Percentiles rank a stretch among this genome's conserved stretches.
Evolutionary conservation across 2,888 invertebrate species (phyloP).

Genomic region (Margaritifera margaritifera): DNA sequence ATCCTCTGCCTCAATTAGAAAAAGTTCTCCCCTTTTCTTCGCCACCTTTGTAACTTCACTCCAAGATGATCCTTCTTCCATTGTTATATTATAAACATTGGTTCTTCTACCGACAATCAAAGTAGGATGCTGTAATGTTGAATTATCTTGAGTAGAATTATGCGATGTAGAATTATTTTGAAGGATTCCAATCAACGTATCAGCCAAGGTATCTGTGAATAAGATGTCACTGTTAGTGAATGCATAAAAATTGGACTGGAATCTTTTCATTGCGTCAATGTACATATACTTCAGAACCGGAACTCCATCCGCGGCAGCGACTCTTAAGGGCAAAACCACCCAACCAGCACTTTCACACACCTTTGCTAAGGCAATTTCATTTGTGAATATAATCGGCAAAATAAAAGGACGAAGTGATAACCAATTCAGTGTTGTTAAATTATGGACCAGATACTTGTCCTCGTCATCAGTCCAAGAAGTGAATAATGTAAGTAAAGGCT

Average conservation of each 20-base stretch:
- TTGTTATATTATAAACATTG: constrained; percentile 51
- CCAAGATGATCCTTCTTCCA: constrained; percentile 37
- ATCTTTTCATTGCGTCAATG: constrained; percentile 43
- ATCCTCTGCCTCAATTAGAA: constrained; percentile 56
- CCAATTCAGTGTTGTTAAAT: constrained; percentile 55
- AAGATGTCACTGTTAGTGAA: constrained; percentile 62
- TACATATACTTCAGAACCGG: constrained; percentile 63
- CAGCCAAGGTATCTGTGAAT: constrained; percentile 46
- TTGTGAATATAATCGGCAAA: constrained; percentile 49
- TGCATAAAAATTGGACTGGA: constrained; percentile 53
- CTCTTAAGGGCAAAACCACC: constrained; percentile 39
- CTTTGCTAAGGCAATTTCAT: constrained; percentile 33
- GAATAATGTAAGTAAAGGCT: constrained; percentile 50
- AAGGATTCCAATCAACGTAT: constrained; percentile 36
- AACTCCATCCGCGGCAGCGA: constrained; percentile 41
- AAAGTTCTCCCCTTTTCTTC: constrained; percentile 46
- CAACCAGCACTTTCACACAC: constrained; percentile 41
- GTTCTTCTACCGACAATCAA: constrained; percentile 49
- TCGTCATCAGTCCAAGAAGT: constrained; percentile 51
- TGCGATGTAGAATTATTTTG: too few relatives aligned
- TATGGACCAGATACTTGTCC: constrained; percentile 46
- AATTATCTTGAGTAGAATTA: constrained; percentile 16
- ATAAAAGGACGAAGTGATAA: constrained; percentile 45
- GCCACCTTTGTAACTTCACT: constrained; percentile 33
- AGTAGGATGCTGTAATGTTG: constrained; percentile 15